These are phyloP conservation scores for Genyomyrus donnyi DNA, from an alignment of 2,113 vertebrate genomes.

Conservation along the genomic window DNA sequence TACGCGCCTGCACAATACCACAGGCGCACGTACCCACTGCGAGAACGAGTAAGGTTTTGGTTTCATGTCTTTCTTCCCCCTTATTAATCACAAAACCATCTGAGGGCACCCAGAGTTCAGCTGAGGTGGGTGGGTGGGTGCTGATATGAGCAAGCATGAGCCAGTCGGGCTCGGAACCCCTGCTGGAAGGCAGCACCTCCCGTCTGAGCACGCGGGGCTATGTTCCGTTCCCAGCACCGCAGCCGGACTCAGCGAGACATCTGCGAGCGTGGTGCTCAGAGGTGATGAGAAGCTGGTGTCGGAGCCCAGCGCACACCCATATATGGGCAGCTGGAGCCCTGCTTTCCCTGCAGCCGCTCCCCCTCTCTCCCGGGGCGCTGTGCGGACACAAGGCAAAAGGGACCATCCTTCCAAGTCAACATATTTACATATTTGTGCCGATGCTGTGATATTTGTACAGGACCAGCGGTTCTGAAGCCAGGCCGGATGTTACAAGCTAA, in stretches of 20 bases:
- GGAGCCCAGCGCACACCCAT: slow-evolving; percentile 64
- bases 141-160: slow-evolving; percentile 52
- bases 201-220: neutral
- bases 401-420: slow-evolving; percentile 66
- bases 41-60: slow-evolving; percentile 65
- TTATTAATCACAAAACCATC: slow-evolving; percentile 59
- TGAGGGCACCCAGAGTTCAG: slow-evolving; percentile 66
- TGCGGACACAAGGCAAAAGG: slow-evolving; percentile 54
- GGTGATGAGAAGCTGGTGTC: slow-evolving; percentile 63
- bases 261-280: slow-evolving; percentile 45
- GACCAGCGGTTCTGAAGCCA: slow-evolving; percentile 58
- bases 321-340: slow-evolving; percentile 62
- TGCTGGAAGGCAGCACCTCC: neutral
- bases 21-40: slow-evolving; percentile 56
- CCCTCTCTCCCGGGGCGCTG: slow-evolving; percentile 42
- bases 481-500: slow-evolving; percentile 48
- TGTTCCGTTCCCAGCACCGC: neutral
- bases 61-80: slow-evolving; percentile 54
- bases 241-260: neutral
- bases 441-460: slow-evolving; percentile 53
- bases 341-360: slow-evolving; percentile 27
- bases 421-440: slow-evolving; percentile 71
- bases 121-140: slow-evolving; percentile 44
- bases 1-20: slow-evolving; percentile 27
- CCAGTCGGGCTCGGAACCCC: slow-evolving; percentile 30